Base-by-base conservation (phyloP, 2,113 vertebrate species). In the Mirza zaza region DNA sequence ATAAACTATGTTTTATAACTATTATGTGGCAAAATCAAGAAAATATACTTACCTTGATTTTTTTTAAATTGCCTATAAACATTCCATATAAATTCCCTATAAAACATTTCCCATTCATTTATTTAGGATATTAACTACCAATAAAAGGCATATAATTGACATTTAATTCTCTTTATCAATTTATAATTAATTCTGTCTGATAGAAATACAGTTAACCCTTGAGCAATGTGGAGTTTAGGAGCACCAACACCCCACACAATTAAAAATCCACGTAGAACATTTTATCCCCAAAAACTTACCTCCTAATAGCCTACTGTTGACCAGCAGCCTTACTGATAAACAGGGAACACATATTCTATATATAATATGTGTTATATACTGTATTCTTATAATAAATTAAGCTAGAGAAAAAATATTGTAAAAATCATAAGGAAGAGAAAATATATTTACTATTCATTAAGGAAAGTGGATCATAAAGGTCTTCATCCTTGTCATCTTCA, bases 101-200 rank as follows among this genome's bases (percentile, higher is more conserved):
- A 86, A 95, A 55, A 94, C 45, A 79, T 48, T 92, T 90, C 13
- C 82, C 67, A 93, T 76, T 90, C n/a, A 63, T 80, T 91, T n/a
- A 83, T 63, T 12, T 61, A 82, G 75, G 21, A 82, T 92, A 39
- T 76, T 55, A 76, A 27, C 14, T 63, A 45, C 77, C 73, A 77
- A 42, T 2, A 80, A 91, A 91, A 85, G 14, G 34, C 14, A 82
- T 55, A 48, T 45, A 52, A 65, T 39, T 88, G 5, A 8, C 73
- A 88, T 76, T 85, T 70, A 91, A 88, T 81, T 85, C 36, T 76
- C 17, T 88, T 88, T 88, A 90, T 92, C 50, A 55, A 55, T 55
- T 55, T 57, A 36, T 27, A 83, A 25, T 68, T 87, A 73, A 86
- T 81, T 68, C 32, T 91, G 48, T 23, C 63, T 29, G 80, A 67